Base-by-base conservation (phyloP, 2,113 vertebrate species). In the Lampris megalopsis region DNA sequence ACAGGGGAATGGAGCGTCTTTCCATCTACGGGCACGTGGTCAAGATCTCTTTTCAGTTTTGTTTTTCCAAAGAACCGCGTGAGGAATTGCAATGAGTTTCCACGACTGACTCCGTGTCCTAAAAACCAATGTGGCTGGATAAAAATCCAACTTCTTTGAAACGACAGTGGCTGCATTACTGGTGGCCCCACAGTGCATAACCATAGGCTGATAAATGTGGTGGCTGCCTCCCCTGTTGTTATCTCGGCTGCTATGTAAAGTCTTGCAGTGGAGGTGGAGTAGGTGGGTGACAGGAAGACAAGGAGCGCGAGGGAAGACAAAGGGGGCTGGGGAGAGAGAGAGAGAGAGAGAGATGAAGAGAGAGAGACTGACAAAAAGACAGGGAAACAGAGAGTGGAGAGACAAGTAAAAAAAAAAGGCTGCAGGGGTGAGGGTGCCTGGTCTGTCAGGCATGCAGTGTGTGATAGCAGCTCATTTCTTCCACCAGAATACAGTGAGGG, bases 251-350 rank as follows among this genome's bases (percentile, higher is more conserved):
- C 84, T 84, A 81, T 82, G 82, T 84, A 68, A 73, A 85, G 75
- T 68, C 38, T 73, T 82, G 67, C 84, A 84, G 86, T 86, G 88
- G 86, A 85, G 90, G 89, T 87, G 89, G 90, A 79, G 87, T 84
- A 88, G 80, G 81, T 80, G 85, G 88, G 88, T 91, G 92, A 90
- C 89, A 88, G 83, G 80, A 84, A 59, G 63, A 72, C 76, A 79
- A 73, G 52, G 63, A 75, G 65, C 60, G 13, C 75, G 83, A 54
- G 35, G 68, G 78, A 75, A 62, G 45, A 77, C 24, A 24, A 24
- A 73, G 68, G 41, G 41, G 58, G 63, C 5, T 1, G 10, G 36
- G 24, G 5, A 53, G 41, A 52, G 76, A 79, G 54, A 53, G 53
- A 56, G 63, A 47, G 42, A 49, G 56, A 78, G 75, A 58, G 71